phyloP scores from a whole-genome alignment of 1,140 invertebrate genomes.

The Eurytemora carolleeae region DNA sequence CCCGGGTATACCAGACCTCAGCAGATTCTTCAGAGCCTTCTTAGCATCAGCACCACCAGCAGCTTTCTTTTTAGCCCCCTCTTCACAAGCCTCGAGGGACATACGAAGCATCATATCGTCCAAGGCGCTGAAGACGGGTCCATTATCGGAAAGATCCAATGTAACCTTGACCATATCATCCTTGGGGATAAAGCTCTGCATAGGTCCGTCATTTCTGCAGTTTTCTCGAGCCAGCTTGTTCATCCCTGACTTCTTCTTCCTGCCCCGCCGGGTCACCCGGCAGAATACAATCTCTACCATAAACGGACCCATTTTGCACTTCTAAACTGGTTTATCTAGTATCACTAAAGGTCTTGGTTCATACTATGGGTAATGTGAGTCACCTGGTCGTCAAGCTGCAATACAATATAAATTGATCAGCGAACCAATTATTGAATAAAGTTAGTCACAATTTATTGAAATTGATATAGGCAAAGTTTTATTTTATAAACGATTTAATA shows the following conservation, averaged over 20 bases:
- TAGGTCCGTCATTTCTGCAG: conserved; percentile 11
- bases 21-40: conserved; percentile 9
- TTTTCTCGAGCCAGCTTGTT: conserved; percentile 6
- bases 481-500: too few species aligned
- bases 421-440: too few species aligned
- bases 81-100: conserved; percentile 1
- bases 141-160: conserved; percentile 9
- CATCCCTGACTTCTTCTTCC: conserved; percentile 11
- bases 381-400: too few species aligned
- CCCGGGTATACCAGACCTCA: conserved; percentile 13
- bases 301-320: conserved; percentile 13
- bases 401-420: too few species aligned
- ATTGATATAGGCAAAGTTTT: too few species aligned
- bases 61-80: background rate
- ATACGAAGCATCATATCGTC: conserved; percentile 15
- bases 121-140: conserved; percentile 11
- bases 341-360: too few species aligned
- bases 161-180: conserved; percentile 14
- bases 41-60: conserved; percentile 7
- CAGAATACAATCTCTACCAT: conserved; percentile 16
- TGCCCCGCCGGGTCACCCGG: conserved; percentile 10
- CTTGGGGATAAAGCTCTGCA: conserved; percentile 5
- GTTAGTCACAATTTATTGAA: too few species aligned
- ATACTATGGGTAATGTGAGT: too few species aligned
- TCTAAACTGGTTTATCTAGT: too few species aligned